Conservation (phyloP, 2,888 invertebrate species). For the Cryptophagus acutangulus region DNA sequence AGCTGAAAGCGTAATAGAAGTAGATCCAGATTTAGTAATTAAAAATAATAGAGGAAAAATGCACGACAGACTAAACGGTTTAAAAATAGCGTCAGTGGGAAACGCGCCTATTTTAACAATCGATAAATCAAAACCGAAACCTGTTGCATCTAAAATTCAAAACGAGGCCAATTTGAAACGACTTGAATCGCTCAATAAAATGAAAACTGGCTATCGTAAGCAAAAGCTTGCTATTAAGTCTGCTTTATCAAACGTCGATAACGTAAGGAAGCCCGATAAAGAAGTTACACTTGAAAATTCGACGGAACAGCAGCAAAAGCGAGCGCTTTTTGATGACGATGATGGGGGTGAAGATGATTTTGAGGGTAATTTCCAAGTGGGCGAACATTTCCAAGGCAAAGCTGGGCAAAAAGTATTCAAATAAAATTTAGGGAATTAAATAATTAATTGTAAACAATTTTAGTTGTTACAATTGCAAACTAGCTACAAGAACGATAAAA, state of each 20-base stretch:
- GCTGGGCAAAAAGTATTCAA: constrained; percentile 57
- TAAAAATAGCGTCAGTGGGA: constrained; percentile 37
- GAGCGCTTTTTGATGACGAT: constrained; percentile 30
- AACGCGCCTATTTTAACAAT: constrained; percentile 32
- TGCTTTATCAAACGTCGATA: constrained; percentile 57
- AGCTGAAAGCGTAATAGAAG: background rate
- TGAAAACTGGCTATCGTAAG: constrained; percentile 58
- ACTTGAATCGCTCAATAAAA: constrained; percentile 60
- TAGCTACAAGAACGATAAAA: constrained; percentile 67
- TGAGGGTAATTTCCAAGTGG: constrained; percentile 57
- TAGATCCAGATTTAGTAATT: constrained; percentile 26
- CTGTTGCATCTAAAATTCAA: constrained; percentile 17
- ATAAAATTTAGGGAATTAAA: constrained; percentile 3
- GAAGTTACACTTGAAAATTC: constrained; percentile 8
- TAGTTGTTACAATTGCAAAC: constrained; percentile 68
- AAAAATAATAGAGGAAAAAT: constrained; percentile 35
- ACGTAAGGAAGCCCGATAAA: too few relatives aligned
- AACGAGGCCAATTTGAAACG: constrained; percentile 60
- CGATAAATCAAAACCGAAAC: constrained; percentile 22
- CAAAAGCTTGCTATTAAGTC: constrained; percentile 62
- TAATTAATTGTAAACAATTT: constrained; percentile 20
- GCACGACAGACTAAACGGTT: constrained; percentile 21
- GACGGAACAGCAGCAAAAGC: constrained; percentile 10
- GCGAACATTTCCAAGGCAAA: constrained; percentile 62
- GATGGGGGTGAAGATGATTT: constrained; percentile 50